Base-by-base conservation (phyloP, 2,888 invertebrate genomes). In the Herminia tarsipennalis region DNA sequence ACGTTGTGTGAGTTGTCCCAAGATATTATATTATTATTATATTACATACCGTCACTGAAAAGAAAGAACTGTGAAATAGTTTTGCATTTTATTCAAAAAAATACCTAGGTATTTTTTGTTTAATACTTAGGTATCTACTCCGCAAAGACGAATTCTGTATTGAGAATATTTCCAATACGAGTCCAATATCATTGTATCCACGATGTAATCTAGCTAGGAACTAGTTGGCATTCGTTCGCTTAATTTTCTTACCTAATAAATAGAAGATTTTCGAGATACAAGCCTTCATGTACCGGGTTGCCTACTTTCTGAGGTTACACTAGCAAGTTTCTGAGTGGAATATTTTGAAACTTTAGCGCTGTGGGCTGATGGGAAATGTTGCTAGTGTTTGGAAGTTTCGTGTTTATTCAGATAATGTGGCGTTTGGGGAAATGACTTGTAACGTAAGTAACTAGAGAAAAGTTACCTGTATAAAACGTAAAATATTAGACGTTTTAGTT, bases 161-260 rank as follows among this genome's bases (percentile, higher is more conserved):
- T 36, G 36, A 54, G 44, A 46, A 52, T 42, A 54, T 29, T 51
- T 55, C 43, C 40, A 55, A 70, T 56, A 42, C 27, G 25, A 58
- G 58, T 64, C 52, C 58, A 72, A 73, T 74, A 72, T 67, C 49
- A 60, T 47, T 53, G 38, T 32, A 52, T 49, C 59, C 43, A 20
- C 65, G 63, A 76, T 75, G 51, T 72, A 76, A 77, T 78, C 73
- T 70, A 41, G 53, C 58, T 65, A 39, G 50, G 50, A 56, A 67
- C 63, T 59, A 56, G 55, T 62, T 66, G 40, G 53, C 55, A 47
- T 54, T 57, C 61, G 66, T 69, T 68, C 61, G 51, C 47, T 71
- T 71, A 73, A 76, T 74, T 76, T 78, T 77, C 66, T 65, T 63
- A 70, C 61, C 65, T 70, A 70, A 72, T 73, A 72, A 70, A 76